These are phyloP conservation scores for Caradrina kadenii DNA, from an alignment of 2,888 invertebrate genomes.

Conservation along the genomic window DNA sequence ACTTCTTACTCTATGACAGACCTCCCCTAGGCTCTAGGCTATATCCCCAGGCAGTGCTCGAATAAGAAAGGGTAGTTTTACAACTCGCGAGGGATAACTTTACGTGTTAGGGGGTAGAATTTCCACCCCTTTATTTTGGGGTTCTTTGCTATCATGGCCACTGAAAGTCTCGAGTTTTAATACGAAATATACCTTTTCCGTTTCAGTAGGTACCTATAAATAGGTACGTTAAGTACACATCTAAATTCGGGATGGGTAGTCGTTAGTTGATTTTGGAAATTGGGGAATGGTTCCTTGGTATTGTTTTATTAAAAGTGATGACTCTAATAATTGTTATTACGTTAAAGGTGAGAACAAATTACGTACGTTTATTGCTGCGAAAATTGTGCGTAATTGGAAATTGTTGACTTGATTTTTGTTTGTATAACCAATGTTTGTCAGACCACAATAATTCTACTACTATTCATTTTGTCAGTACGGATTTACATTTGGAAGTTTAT, in stretches of 20 bases:
- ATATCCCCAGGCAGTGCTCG: slow-evolving; percentile 79
- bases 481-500: no score
- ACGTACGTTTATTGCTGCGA: neutral
- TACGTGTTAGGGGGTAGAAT: slow-evolving; percentile 79
- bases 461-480: no score
- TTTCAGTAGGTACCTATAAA: slow-evolving; percentile 44
- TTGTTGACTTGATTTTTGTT: slow-evolving; percentile 2
- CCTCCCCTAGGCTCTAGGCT: slow-evolving; percentile 80
- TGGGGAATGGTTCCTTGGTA: slow-evolving; percentile 12
- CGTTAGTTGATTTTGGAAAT: slow-evolving; percentile 46
- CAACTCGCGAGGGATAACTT: slow-evolving; percentile 87
- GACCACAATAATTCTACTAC: neutral
- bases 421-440: neutral
- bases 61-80: slow-evolving; percentile 88
- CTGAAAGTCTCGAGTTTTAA: slow-evolving; percentile 66
- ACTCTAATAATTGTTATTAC: slow-evolving; percentile 27
- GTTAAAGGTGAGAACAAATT: slow-evolving; percentile 20
- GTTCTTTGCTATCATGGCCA: slow-evolving; percentile 75
- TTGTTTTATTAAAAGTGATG: slow-evolving; percentile 32
- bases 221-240: slow-evolving; percentile 45
- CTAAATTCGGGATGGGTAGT: slow-evolving; percentile 25
- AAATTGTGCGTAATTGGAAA: slow-evolving; percentile 14
- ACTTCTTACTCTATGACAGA: slow-evolving; percentile 69
- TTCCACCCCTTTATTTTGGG: slow-evolving; percentile 81
- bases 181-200: slow-evolving; percentile 56